phyloP scores from a whole-genome alignment of 2,113 vertebrate species.

The Oplegnathus fasciatus region DNA sequence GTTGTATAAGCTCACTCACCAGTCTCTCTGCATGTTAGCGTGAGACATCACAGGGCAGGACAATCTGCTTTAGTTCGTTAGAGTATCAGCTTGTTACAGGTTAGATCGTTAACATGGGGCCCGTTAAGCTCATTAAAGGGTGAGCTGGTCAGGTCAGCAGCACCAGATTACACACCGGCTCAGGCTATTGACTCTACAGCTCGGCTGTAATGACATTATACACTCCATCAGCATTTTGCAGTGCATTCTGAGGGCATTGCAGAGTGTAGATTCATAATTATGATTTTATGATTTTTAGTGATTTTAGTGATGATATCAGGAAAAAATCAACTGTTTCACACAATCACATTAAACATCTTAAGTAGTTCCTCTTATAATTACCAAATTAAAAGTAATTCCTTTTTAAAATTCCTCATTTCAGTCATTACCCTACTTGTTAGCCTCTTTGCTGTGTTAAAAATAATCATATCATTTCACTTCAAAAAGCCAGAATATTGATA shows the following conservation, averaged over 20 bases:
- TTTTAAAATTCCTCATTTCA: too few species aligned
- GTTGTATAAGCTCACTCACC: constrained; percentile 20
- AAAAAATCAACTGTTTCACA: neutral
- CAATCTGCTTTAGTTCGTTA: constrained; percentile 68
- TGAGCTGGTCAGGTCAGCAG: constrained; percentile 60
- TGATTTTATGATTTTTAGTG: too few species aligned
- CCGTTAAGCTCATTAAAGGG: constrained; percentile 64
- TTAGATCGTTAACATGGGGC: constrained; percentile 64
- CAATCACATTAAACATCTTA: neutral
- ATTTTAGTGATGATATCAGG: neutral
- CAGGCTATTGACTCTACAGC: constrained; percentile 60
- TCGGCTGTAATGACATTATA: constrained; percentile 11
- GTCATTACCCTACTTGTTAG: too few species aligned
- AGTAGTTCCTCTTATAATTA: neutral
- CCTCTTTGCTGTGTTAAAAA: neutral
- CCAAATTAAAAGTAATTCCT: neutral
- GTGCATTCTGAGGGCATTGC: neutral
- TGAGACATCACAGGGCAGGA: constrained; percentile 49
- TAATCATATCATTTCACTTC: neutral
- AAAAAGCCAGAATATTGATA: neutral
- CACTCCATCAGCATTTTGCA: neutral
- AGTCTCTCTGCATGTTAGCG: constrained; percentile 27
- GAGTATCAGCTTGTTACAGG: constrained; percentile 49
- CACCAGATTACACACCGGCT: constrained; percentile 43
- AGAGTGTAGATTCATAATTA: neutral